These are phyloP conservation scores for Ellobius talpinus DNA, from an alignment of 2,113 vertebrate species.

Conservation along the genomic window DNA sequence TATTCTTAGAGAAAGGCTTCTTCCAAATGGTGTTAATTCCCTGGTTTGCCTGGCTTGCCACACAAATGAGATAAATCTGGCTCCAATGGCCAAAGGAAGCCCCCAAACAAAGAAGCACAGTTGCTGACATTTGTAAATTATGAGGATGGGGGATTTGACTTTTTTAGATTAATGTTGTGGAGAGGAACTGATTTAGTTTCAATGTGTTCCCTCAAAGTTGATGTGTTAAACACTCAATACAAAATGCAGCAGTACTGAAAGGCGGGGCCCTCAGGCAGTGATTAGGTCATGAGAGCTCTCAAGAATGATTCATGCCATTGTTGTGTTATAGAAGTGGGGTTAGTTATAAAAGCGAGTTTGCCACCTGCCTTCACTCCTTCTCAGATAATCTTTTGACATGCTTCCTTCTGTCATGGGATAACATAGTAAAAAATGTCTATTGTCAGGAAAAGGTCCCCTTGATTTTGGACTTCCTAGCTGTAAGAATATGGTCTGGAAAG, in stretches of 20 bases:
- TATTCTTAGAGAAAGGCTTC: background rate
- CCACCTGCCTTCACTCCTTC: background rate
- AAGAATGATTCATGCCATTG: background rate
- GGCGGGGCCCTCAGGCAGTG: too few species aligned
- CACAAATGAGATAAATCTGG: background rate
- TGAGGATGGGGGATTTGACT: background rate
- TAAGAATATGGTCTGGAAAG: background rate
- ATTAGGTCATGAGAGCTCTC: background rate
- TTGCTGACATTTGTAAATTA: slow-evolving; percentile 13
- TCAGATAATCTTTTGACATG: background rate
- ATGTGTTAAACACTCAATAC: background rate
- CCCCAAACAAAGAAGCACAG: background rate
- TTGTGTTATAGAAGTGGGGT: background rate
- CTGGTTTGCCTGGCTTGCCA: background rate
- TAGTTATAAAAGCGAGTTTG: background rate
- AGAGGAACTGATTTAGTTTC: background rate
- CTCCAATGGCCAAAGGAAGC: background rate
- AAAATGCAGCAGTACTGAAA: background rate
- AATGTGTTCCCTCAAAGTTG: background rate
- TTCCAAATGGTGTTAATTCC: slow-evolving; percentile 29
- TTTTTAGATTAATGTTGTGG: background rate
- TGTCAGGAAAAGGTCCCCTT: background rate
- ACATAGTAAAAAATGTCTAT: background rate
- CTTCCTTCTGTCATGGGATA: background rate
- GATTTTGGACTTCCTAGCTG: background rate